Percentiles rank a stretch among this genome's conserved stretches.
These are phyloP conservation scores for Heliothis subflexa DNA, from an alignment of 1,140 invertebrate genomes.

Conservation along the genomic window DNA sequence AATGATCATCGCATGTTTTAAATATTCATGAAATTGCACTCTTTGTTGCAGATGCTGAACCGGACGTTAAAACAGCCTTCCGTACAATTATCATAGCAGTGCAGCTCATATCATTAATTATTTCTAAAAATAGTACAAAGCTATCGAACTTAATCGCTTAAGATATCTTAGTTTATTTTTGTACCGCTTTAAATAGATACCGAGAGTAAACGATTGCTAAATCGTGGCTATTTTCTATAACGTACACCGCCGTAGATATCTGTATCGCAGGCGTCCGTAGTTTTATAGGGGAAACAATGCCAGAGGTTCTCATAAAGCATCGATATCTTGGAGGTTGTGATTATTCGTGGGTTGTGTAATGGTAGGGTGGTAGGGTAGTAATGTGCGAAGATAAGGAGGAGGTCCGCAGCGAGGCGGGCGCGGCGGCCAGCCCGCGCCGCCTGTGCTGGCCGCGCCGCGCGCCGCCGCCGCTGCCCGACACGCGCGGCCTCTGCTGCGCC, in stretches of 20 bases:
- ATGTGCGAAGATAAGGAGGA: conserved; percentile 85
- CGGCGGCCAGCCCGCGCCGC: conserved; percentile 70
- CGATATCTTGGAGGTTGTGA: conserved; percentile 78
- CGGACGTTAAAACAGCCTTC: conserved; percentile 72
- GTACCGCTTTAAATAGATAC: conserved; percentile 36
- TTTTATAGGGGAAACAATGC: conserved; percentile 80
- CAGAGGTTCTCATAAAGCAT: conserved; percentile 79
- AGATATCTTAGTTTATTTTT: conserved; percentile 48
- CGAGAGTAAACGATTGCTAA: conserved; percentile 33
- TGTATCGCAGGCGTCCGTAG: conserved; percentile 65
- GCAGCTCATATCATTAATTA: conserved; percentile 55
- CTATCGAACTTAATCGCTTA: conserved; percentile 72
- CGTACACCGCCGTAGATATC: conserved; percentile 70
- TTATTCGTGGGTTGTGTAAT: conserved; percentile 61
- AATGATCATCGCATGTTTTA: conserved; percentile 24
- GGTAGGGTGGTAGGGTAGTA: conserved; percentile 63
- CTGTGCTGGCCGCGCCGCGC: conserved; percentile 77
- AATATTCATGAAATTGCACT: conserved; percentile 19
- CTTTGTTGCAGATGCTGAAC: conserved; percentile 83
- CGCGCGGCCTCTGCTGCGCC: conserved; percentile 81
- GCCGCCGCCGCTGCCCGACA: conserved; percentile 78
- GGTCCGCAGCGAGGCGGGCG: conserved; percentile 73
- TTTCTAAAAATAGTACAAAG: conserved; percentile 73
- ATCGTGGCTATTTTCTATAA: conserved; percentile 66
- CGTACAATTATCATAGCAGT: conserved; percentile 68